Evolutionary conservation across 1,140 invertebrate species (phyloP), one percentile per base, ranked within the genome.

Genomic region (Dreissena rostriformis): DNA sequence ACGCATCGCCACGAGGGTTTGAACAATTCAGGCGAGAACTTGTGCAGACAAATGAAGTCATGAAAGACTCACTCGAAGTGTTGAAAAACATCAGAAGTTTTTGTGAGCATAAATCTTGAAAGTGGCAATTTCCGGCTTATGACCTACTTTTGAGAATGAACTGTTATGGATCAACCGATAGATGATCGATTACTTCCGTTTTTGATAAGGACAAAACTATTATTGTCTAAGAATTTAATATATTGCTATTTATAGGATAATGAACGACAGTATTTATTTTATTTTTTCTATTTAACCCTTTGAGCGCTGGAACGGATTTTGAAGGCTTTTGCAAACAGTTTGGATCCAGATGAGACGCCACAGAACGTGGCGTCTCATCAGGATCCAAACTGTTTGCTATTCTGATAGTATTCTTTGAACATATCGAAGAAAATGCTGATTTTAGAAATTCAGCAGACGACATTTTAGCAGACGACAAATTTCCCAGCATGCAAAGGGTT

Each of bases 11-110:
- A 12, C 66, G 68, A 7, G 82, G 85, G 29, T 89, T 89, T 79
- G 86, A 88, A 65, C 83, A 87, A 51, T 89, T 89, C 65, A 82
- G 84, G 61, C 65, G 52, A 17, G 88, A 89, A 63, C 77, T 89
- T 6, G 76, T 82, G 11, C 88, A 89, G 66, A 89, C 88, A 10
- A 89, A 89, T 68, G 83, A 82, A 26, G 86, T 89, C 17, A 73
- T 89, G 22, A 85, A 85, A 74, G 85, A 89, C 55, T 86, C 86
- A 4, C 71, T 89, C 67, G 79, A 73, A 12, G 80, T 89, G 0
- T 55, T 89, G 55, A 74, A 70, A 15, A 81, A 84, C 24, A 87
- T 88, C 15, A 63, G 76, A 51, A 77, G 81, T 19, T 86, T 87
- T 57, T 88, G 88, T 73, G 86, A 87, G 17, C 88, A 88, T 52